These are phyloP conservation scores for Anolis carolinensis DNA, from an alignment of 2,113 vertebrate genomes.

Conservation along the genomic window DNA sequence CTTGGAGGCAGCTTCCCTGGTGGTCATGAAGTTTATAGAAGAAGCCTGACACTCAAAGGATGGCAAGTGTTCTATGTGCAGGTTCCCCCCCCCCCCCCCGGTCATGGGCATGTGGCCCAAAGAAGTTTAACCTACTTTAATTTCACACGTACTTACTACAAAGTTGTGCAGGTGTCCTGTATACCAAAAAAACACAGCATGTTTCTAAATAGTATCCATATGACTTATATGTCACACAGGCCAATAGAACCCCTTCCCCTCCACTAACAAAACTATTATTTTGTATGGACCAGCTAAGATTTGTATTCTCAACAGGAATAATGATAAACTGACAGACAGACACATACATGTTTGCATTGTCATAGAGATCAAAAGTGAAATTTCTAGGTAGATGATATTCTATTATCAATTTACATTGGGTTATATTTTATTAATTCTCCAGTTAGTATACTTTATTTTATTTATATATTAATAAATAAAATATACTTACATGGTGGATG, in stretches of 20 bases:
- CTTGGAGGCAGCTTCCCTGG: too few species aligned
- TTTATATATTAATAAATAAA: conserved; percentile 6
- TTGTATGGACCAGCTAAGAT: background rate
- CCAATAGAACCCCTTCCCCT: background rate
- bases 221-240: background rate
- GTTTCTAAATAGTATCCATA: background rate
- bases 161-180: too few species aligned
- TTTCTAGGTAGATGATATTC: background rate
- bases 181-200: background rate
- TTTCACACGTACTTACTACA: too few species aligned
- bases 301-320: background rate
- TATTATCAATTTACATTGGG: background rate
- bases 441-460: background rate
- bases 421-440: background rate
- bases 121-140: too few species aligned
- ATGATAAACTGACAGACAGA: background rate
- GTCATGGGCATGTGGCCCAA: too few species aligned
- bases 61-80: too few species aligned
- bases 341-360: background rate
- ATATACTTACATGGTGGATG: conserved; percentile 31
- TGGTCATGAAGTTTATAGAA: too few species aligned
- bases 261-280: background rate
- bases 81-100: too few species aligned
- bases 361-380: background rate
- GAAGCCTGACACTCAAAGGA: too few species aligned